Evolutionary conservation across 1,140 invertebrate genomes (phyloP), one percentile per base, ranked within the genome.

Genomic region (Linepithema humile): DNA sequence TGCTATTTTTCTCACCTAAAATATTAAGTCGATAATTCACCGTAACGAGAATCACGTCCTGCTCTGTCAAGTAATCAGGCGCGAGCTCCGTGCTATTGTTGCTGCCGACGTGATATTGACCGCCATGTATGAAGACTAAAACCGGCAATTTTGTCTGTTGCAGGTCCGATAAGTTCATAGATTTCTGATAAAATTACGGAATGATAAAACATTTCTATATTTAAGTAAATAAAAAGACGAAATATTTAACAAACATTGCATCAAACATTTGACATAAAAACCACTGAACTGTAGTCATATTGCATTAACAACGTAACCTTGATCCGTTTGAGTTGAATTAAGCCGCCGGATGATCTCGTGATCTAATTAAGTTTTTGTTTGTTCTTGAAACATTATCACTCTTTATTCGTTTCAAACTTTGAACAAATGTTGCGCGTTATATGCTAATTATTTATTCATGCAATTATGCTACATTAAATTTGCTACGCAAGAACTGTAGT

Each of bases 11-110:
- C 67, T 92, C 89, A 96, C 96, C 96, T 40, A 97, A 93, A 83
- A 96, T 92, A 80, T 95, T 95, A 9, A 97, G 92, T 43, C 96
- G 94, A 90, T 97, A 97, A 88, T 97, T 97, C 20, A 97, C 86
- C 1, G 96, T 95, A 2, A 97, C 96, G 0, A 97, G 92, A n/a
- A 97, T 95, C 50, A 96, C 83, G 62, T 95, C 93, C 35, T 96
- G 94, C 85, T 95, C 92, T 83, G 95, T 75, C 3, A 95, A 82
- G 83, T 95, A 94, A 35, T 94, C 90, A 0, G 95, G 93, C 17
- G 93, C 90, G 20, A 91, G 91, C 0, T 90, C 48, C 9, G 89
- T 91, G 29, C 93, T 93, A 20, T 95, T 92, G 75, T 93, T 95
- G 55, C 92, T 93, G 38, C 95, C 95, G 3, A 50, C 85, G 48